Conservation (phyloP, 2,888 invertebrate genomes). For the Halictus ligatus region DNA sequence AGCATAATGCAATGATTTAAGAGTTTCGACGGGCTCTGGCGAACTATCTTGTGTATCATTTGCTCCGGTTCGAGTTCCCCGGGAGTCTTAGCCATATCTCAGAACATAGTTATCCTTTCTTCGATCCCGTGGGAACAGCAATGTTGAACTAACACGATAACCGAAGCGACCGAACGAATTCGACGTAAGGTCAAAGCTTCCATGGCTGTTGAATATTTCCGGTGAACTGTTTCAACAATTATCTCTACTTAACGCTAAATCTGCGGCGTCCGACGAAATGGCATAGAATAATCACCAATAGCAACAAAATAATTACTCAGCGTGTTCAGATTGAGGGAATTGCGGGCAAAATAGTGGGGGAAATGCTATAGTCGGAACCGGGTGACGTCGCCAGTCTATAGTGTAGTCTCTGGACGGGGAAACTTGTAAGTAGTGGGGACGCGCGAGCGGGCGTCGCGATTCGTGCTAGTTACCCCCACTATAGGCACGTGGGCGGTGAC, state of each 20-base stretch:
- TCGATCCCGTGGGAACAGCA: constrained; percentile 7
- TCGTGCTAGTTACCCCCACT: too few species aligned
- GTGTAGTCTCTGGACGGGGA: too few species aligned
- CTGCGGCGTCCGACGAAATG: too few species aligned
- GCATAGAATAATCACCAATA: too few species aligned
- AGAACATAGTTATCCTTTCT: constrained; percentile 28
- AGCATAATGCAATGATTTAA: not conserved
- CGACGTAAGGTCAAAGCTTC: not conserved
- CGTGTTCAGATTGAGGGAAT: too few species aligned
- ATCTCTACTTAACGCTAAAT: not conserved
- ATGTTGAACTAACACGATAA: constrained; percentile 19
- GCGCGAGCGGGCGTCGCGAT: too few species aligned
- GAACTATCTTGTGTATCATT: constrained; percentile 20
- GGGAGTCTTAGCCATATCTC: constrained; percentile 27
- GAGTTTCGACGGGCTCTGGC: not conserved
- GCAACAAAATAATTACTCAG: too few species aligned
- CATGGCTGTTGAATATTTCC: not conserved
- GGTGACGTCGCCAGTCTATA: too few species aligned
- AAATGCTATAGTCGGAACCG: too few species aligned
- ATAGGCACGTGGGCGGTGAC: too few species aligned
- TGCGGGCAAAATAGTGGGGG: too few species aligned
- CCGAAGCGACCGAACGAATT: constrained; percentile 13
- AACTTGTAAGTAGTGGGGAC: too few species aligned
- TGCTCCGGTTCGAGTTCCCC: constrained; percentile 5
- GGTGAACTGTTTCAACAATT: not conserved